Percentiles rank a stretch among this genome's conserved stretches.
Evolutionary conservation across 1,140 invertebrate species (phyloP).

Genomic region (Saccostrea glomerata): DNA sequence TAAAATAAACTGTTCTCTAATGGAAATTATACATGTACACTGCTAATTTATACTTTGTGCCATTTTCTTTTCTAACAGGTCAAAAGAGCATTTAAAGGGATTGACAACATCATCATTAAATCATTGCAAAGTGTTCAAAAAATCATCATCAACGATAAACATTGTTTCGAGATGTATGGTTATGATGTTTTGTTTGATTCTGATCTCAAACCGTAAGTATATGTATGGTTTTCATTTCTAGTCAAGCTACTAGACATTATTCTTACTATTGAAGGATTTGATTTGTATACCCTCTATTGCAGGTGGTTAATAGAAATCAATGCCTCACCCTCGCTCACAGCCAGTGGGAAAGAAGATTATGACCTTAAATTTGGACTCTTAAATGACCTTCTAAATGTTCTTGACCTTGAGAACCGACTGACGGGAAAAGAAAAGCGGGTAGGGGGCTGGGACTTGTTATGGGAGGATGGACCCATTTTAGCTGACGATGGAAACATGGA

Average conservation of each 20-base stretch:
- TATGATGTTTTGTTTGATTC: conserved; percentile 80
- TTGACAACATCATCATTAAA: conserved; percentile 80
- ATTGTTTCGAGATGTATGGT: conserved; percentile 82
- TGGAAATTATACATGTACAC: too few relatives aligned
- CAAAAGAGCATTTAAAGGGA: conserved; percentile 75
- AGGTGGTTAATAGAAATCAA: conserved; percentile 81
- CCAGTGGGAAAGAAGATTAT: conserved; percentile 81
- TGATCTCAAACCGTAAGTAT: conserved; percentile 78
- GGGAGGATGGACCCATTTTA: conserved; percentile 82
- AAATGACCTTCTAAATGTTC: conserved; percentile 80
- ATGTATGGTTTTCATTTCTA: background rate
- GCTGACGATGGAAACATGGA: conserved; percentile 70
- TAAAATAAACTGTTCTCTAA: background rate
- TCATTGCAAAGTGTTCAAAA: conserved; percentile 80
- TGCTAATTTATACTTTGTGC: too few relatives aligned
- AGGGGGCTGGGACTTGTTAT: conserved; percentile 83
- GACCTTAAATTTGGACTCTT: conserved; percentile 80
- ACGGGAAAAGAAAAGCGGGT: conserved; percentile 81
- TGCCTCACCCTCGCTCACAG: conserved; percentile 81
- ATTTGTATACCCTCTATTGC: conserved; percentile 22
- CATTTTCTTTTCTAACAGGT: conserved; percentile 67
- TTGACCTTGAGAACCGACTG: conserved; percentile 81
- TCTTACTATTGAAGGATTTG: too few relatives aligned
- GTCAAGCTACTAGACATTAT: background rate
- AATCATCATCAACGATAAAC: conserved; percentile 80